Percentiles rank a stretch among this genome's conserved stretches.
Conservation (phyloP, 2,797 vertebrate species). For the Fratercula arctica region DNA sequence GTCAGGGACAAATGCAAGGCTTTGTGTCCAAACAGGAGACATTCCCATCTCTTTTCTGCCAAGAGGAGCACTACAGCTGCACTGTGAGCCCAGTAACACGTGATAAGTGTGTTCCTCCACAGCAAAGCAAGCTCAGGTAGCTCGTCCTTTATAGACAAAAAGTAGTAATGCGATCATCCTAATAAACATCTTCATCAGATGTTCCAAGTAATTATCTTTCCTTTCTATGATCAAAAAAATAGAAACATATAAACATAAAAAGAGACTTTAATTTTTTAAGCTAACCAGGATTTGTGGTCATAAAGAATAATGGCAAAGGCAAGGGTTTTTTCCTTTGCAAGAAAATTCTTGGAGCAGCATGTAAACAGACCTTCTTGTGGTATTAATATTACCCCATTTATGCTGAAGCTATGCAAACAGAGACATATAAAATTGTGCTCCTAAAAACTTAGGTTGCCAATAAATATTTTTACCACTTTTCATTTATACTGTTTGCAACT, state of each 20-base stretch:
- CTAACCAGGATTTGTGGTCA: neutral
- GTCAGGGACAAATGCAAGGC: neutral
- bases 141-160: neutral
- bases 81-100: accelerated
- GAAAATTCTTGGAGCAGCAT: conserved; percentile 71
- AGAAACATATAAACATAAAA: neutral
- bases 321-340: neutral
- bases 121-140: neutral
- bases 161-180: neutral
- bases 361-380: conserved; percentile 61
- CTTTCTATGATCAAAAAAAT: neutral
- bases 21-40: neutral
- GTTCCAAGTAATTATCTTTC: neutral
- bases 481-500: neutral
- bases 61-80: neutral
- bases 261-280: neutral
- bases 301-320: neutral
- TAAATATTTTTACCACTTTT: conserved; percentile 60
- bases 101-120: neutral
- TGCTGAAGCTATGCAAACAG: conserved; percentile 62
- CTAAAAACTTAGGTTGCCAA: conserved; percentile 43
- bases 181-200: neutral
- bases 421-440: conserved; percentile 70
- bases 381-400: conserved; percentile 69
- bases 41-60: neutral